Evolutionary conservation across 2,888 invertebrate species (phyloP), one percentile per base, ranked within the genome.

Genomic region (Colostygia pectinataria): DNA sequence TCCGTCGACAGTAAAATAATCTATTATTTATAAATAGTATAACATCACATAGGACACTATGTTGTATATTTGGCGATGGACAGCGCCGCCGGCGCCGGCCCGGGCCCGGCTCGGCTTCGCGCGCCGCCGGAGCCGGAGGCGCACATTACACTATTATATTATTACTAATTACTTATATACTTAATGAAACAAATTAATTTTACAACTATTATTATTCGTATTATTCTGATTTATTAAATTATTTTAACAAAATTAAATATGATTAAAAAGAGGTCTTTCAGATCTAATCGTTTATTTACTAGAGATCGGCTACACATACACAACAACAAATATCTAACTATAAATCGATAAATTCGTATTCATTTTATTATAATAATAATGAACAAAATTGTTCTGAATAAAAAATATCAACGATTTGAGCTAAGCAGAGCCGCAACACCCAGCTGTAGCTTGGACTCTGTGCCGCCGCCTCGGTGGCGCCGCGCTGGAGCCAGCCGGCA

Each of bases 21-120:
- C 47, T 48, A 44, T 44, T 55, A 61, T 55, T 62, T 63, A 63
- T 67, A 66, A 65, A 70, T 69, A 71, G 65, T 63, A 60, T 69
- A 69, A 73, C 73, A 69, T 68, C 64, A 63, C 69, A 58, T 58
- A 55, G 59, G 8, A 18, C 52, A 45, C 46, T 39, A 28, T 10
- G 45, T 54, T 37, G 25, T 45, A 51, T 51, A 55, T 58, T 60
- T 55, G 59, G 59, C 53, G 47, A 36, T 14, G 1, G 12, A 6
- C 10, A 31, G 27, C 25, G 23, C 34, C 25, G 14, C 15, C 8
- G 12, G 15, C 40, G 36, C 25, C 40, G 31, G 34, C 31, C 28
- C 14, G n/a, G 33, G 4, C n/a, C n/a, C n/a, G 15, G 3, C 25
- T 8, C 14, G 25, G 0, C 18, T 8, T 7, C 12, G 12, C 18